A percentile compares a stretch with the other conserved stretches of the same genome.
phyloP scores from a whole-genome alignment of 1,140 invertebrate species.

The Bathynomus jamesi region DNA sequence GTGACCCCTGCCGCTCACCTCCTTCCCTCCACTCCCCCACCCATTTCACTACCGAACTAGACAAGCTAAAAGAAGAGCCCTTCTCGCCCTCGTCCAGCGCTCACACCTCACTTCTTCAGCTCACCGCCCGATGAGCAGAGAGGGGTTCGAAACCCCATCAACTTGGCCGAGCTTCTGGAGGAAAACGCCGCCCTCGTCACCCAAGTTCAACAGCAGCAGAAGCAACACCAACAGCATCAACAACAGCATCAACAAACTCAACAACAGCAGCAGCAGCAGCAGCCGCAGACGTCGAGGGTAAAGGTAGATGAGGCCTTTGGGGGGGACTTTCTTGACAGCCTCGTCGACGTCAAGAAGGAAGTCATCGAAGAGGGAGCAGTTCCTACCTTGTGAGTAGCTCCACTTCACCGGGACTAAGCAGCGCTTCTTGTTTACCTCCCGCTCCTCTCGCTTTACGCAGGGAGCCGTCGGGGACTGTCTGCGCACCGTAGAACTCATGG shows the following conservation, averaged over 20 bases:
- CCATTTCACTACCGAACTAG: slow-evolving; percentile 7
- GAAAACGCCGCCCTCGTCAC: background rate
- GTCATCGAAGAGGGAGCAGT: background rate
- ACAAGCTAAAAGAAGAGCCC: slow-evolving; percentile 14
- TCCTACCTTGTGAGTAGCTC: background rate
- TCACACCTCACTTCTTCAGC: background rate
- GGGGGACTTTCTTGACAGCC: background rate
- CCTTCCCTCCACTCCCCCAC: slow-evolving; percentile 13
- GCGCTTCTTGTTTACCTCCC: background rate
- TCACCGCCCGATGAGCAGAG: background rate
- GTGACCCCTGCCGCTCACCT: slow-evolving; percentile 2
- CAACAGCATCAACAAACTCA: background rate
- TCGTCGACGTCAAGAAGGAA: background rate
- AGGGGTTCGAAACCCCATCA: background rate
- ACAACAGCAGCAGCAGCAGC: background rate
- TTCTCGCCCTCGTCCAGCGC: background rate
- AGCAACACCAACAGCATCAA: background rate
- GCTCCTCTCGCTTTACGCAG: background rate
- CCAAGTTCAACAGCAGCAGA: background rate
- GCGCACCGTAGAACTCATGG: background rate
- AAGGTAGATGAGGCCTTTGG: background rate
- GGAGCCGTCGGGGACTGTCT: background rate
- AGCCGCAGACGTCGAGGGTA: background rate
- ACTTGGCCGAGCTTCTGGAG: background rate
- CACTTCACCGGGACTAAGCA: background rate